Evolutionary conservation across 2,888 invertebrate genomes (phyloP).

Genomic region (Arge pagana): DNA sequence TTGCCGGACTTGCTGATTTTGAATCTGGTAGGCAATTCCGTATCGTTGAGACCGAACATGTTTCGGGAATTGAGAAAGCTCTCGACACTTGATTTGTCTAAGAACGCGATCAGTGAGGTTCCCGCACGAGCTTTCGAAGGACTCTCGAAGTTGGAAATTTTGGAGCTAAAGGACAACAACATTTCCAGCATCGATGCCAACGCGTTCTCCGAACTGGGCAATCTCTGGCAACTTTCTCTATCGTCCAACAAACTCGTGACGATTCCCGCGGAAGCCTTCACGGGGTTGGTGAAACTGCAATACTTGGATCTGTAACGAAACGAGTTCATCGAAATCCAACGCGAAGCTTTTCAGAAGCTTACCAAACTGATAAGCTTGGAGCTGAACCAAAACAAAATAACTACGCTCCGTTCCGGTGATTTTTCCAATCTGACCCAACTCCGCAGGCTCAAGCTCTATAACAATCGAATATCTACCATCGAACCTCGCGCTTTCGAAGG

Average conservation of each 20-base stretch:
- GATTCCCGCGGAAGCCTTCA: constrained; percentile 44
- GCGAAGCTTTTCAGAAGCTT: constrained; percentile 54
- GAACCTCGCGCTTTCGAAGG: constrained; percentile 6
- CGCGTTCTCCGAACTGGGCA: constrained; percentile 49
- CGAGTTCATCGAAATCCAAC: constrained; percentile 48
- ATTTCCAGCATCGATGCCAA: constrained; percentile 50
- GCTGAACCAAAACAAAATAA: constrained; percentile 52
- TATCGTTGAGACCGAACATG: no score
- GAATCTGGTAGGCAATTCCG: no score
- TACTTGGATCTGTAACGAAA: constrained; percentile 55
- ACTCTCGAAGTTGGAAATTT: no score
- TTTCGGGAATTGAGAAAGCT: no score
- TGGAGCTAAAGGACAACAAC: constrained; percentile 55
- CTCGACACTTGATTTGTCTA: no score
- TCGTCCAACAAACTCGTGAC: constrained; percentile 52
- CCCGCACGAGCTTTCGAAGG: no score
- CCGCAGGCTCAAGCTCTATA: no score
- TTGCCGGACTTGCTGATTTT: no score
- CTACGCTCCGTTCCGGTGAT: no score
- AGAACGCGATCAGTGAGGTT: no score
- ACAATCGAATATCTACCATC: not conserved
- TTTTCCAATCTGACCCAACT: no score
- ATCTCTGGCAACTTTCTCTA: constrained; percentile 49
- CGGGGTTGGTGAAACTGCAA: constrained; percentile 46
- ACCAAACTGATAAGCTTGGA: constrained; percentile 51